Conservation (phyloP, 2,888 invertebrate genomes). For the Cheilosia variabilis region DNA sequence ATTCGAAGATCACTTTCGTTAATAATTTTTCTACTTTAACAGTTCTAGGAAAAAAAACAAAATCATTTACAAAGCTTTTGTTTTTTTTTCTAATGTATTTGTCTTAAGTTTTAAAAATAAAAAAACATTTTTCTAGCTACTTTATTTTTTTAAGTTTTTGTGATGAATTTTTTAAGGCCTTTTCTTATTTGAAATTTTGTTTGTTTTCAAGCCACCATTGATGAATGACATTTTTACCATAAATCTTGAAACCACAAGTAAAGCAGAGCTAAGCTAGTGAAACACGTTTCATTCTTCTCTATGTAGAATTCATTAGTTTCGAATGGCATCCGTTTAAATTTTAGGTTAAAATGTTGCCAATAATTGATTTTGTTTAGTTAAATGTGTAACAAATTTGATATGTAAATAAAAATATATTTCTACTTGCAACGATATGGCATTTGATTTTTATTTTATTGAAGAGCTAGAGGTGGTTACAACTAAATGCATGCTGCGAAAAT, state of each 20-base stretch:
- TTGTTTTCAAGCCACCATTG: constrained; percentile 53
- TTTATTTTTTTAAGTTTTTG: constrained; percentile 17
- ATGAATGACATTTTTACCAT: constrained; percentile 34
- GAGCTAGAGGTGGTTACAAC: background rate
- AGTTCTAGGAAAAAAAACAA: background rate
- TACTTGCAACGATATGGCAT: constrained; percentile 43
- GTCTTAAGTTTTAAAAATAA: background rate
- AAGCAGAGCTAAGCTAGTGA: constrained; percentile 10
- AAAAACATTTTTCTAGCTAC: constrained; percentile 27
- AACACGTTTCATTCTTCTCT: constrained; percentile 2
- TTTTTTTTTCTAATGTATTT: background rate
- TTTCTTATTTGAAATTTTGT: constrained; percentile 20
- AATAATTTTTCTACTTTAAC: constrained; percentile 10
- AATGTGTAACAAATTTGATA: constrained; percentile 41
- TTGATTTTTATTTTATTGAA: background rate
- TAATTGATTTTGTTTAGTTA: constrained; percentile 1
- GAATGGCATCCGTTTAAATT: background rate
- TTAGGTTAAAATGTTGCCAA: background rate
- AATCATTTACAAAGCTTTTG: background rate
- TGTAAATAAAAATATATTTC: constrained; percentile 29
- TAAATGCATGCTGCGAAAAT: background rate
- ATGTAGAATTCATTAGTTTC: background rate
- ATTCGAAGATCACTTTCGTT: constrained; percentile 71
- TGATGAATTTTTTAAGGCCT: constrained; percentile 59
- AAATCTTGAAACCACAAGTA: constrained; percentile 44